Evolutionary conservation across 2,797 vertebrate species (phyloP), one percentile per base, ranked within the genome.

Genomic region (Neostethus bicornis): DNA sequence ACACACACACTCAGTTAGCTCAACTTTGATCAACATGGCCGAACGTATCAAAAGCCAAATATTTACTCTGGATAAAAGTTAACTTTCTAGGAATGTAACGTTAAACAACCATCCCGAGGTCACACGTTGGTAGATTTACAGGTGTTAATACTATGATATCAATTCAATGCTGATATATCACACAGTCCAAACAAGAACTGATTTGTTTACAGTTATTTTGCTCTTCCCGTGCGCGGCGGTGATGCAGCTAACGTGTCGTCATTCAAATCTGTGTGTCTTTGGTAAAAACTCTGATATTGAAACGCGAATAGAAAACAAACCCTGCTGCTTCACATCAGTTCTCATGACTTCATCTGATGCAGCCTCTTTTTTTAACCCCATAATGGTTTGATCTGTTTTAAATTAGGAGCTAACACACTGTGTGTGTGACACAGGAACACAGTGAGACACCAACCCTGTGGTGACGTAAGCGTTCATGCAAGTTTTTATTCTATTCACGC

Each of bases 1-100:
- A 52, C 38, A 48, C 12, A 52, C 4, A 19, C 9, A 42, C 26
- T 47, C 64, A 37, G n/a, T n/a, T n/a, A 67, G 35, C 24, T 52
- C 38, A 49, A 35, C 49, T 25, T 20, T 13, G 41, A 63, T 52
- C 51, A 72, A 51, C 39, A 55, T n/a, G n/a, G n/a, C n/a, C n/a
- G n/a, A n/a, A n/a, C n/a, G n/a, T n/a, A n/a, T n/a, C n/a, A 29
- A 43, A 72, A 64, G 38, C 61, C 52, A 73, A n/a, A 66, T 72
- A 73, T 80, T 79, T 56, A 68, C 62, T 78, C 73, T 45, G 48
- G 45, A 57, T 61, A 59, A 61, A 64, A 68, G 47, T 77, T 75
- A 77, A 51, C 51, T 77, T 57, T 65, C 60, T 64, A 59, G 59
- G 76, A 29, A 71, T 72, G 73, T 77, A 71, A 62, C 11, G 26